Percentiles rank a stretch among this genome's conserved stretches.
These are phyloP conservation scores for Porites lutea DNA, from an alignment of 64 coral and sea anemone species.

Conservation along the genomic window DNA sequence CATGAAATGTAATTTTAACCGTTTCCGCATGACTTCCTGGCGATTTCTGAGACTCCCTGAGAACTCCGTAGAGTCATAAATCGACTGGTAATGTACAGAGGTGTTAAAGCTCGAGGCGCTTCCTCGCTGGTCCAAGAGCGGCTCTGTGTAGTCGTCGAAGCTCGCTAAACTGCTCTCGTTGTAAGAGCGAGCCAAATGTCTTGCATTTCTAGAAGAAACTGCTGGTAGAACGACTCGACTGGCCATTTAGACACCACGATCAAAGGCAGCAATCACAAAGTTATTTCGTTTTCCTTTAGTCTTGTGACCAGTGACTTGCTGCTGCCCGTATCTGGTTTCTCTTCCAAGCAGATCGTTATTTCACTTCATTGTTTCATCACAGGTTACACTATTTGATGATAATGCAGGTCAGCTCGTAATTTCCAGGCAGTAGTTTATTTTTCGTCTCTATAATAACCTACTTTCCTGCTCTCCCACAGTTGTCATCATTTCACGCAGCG, in stretches of 20 bases:
- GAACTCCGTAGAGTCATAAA: slow-evolving; percentile 88
- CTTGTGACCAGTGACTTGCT: neutral
- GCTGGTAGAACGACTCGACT: slow-evolving; percentile 2
- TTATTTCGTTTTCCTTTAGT: neutral
- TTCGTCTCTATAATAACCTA: too few species aligned
- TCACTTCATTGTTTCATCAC: too few species aligned
- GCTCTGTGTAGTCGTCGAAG: slow-evolving; percentile 24
- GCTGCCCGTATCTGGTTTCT: too few species aligned
- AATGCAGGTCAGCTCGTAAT: too few species aligned
- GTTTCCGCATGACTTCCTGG: slow-evolving; percentile 77
- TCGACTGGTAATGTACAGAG: slow-evolving; percentile 80
- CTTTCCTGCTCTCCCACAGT: too few species aligned
- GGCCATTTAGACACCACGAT: neutral
- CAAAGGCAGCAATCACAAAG: neutral
- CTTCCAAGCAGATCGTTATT: too few species aligned
- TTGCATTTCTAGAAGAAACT: slow-evolving; percentile 64
- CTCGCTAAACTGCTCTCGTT: slow-evolving; percentile 7
- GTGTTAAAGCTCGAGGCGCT: neutral
- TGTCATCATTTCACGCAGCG: too few species aligned
- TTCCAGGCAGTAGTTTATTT: too few species aligned
- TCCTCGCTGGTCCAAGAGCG: slow-evolving; percentile 1
- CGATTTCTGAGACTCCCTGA: slow-evolving; percentile 54
- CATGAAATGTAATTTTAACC: slow-evolving; percentile 90
- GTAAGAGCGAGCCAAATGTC: slow-evolving; percentile 85
- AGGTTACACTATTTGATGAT: too few species aligned